Evolutionary conservation across 64 coral and sea anemone genomes (phyloP).

Genomic region (Pocillopora verrucosa): DNA sequence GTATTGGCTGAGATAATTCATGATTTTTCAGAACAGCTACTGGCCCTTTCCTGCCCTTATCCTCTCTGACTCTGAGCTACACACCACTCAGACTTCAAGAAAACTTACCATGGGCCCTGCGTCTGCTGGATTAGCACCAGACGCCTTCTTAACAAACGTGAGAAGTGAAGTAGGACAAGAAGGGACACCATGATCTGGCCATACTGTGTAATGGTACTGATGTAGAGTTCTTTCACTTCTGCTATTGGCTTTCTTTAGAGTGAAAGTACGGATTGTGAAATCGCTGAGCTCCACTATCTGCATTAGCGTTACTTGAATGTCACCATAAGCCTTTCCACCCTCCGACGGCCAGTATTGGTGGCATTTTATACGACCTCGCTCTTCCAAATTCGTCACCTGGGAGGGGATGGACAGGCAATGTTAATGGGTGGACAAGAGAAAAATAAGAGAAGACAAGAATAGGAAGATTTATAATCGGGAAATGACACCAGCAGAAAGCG

Average conservation of each 20-base stretch:
- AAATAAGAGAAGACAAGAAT: too few species aligned
- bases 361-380: conserved; percentile 84
- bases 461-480: neutral
- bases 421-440: neutral
- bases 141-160: conserved; percentile 92
- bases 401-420: neutral
- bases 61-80: too few species aligned
- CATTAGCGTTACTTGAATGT: conserved; percentile 46
- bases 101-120: conserved; percentile 89
- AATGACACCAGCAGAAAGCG: too few species aligned
- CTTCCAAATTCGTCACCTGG: conserved; percentile 95
- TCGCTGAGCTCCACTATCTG: conserved; percentile 82
- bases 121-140: conserved; percentile 75
- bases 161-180: conserved; percentile 72
- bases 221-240: conserved; percentile 66
- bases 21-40: too few species aligned
- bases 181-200: conserved; percentile 96
- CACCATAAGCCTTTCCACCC: conserved; percentile 48
- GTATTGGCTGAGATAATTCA: neutral
- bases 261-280: conserved; percentile 79
- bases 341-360: conserved; percentile 92
- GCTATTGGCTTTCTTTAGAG: conserved; percentile 42
- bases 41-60: too few species aligned
- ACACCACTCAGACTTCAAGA: neutral
- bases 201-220: conserved; percentile 94